Conservation (phyloP, 1,140 invertebrate species). For the Monomorium pharaonis region DNA sequence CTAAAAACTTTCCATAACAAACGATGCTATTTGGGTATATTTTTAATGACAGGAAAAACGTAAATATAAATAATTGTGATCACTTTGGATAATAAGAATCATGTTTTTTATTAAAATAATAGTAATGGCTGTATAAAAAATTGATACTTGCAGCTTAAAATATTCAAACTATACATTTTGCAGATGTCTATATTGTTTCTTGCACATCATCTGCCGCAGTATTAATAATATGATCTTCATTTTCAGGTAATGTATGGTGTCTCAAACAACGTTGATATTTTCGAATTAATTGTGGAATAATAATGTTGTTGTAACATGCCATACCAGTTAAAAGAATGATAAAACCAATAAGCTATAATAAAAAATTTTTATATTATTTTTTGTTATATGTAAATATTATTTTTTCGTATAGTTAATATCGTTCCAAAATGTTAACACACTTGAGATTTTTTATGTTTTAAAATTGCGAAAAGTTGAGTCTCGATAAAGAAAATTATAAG, state of each 20-base stretch:
- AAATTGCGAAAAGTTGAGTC: too few species aligned
- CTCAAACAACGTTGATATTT: constrained; percentile 75
- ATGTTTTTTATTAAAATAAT: neutral
- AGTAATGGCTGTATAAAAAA: neutral
- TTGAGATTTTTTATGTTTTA: too few species aligned
- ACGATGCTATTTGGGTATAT: too few species aligned
- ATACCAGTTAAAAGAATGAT: constrained; percentile 90
- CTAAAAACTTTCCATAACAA: too few species aligned
- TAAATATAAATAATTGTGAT: too few species aligned
- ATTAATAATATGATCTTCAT: constrained; percentile 79
- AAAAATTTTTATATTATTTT: neutral
- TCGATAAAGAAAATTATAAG: too few species aligned
- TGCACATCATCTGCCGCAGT: constrained; percentile 80
- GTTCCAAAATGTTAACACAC: too few species aligned
- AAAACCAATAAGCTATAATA: constrained; percentile 89
- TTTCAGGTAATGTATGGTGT: constrained; percentile 73
- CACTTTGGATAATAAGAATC: too few species aligned
- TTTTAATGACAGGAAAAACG: too few species aligned
- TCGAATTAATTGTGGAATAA: constrained; percentile 84
- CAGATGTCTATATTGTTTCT: constrained; percentile 63
- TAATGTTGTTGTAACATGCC: constrained; percentile 91
- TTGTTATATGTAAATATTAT: neutral
- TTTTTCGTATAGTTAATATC: neutral
- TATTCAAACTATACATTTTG: neutral
- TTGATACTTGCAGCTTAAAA: neutral